Conservation (phyloP, 2,113 vertebrate genomes). For the Dasyurus viverrinus region DNA sequence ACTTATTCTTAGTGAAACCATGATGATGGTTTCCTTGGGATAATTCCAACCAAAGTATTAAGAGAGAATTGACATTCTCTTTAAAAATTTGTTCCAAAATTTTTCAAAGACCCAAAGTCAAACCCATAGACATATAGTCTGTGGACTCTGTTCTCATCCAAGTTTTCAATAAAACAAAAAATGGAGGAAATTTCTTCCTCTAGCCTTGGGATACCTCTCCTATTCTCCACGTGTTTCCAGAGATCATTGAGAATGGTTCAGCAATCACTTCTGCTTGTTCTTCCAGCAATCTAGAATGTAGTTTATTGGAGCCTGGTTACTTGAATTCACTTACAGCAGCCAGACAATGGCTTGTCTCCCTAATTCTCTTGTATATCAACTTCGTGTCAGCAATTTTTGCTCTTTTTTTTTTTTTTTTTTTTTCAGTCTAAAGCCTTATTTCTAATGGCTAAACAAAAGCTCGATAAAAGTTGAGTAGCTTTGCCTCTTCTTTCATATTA, state of each 20-base stretch:
- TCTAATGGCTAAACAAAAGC: no score
- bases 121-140: not conserved
- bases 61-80: not conserved
- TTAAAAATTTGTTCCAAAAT: not conserved
- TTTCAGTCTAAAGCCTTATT: no score
- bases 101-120: not conserved
- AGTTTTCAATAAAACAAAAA: not conserved
- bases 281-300: not conserved
- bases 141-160: not conserved
- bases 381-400: no score
- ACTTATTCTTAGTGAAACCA: not conserved
- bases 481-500: no score
- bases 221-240: not conserved
- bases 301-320: no score
- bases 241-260: not conserved
- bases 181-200: not conserved
- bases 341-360: no score
- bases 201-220: not conserved
- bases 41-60: not conserved
- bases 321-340: no score
- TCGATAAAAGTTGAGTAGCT: no score
- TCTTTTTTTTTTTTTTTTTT: no score
- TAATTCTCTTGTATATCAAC: no score
- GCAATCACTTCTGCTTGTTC: not conserved
- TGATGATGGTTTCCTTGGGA: not conserved